Evolutionary conservation across 2,113 vertebrate species (phyloP), one percentile per base, ranked within the genome.

Genomic region (Ammospiza caudacuta): DNA sequence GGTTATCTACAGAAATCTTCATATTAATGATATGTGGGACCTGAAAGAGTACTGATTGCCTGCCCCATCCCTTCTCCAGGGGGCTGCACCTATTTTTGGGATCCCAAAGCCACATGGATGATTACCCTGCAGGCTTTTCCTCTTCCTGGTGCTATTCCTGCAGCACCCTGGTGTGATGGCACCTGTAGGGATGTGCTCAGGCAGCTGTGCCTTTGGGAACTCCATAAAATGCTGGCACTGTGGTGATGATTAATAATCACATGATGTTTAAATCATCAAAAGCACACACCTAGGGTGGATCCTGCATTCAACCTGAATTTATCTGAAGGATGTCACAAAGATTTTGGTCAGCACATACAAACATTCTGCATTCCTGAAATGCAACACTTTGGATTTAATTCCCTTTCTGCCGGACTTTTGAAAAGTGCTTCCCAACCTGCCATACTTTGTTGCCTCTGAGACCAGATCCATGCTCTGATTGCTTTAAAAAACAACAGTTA

Each of bases 141-240:
- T 54, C 72, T 57, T 68, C 88, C 83, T 77, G 44, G 44, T 94
- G 43, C 76, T 92, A 27, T 59, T 92, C 61, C 79, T 81, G 68
- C 73, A 93, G 62, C 85, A 75, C 61, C 80, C 80, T 28, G 73
- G 3, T 78, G 77, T 72, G 93, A 88, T 92, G 75, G 61, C 79
- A 90, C 95, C 82, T 67, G 68, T n/a, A 66, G 78, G 79, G 88
- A 84, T 64, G 61, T 87, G 92, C 80, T 86, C 46, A 72, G 79
- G 83, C 94, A 94, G 88, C 85, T 68, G 85, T 78, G 90, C 94
- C 31, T 22, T 46, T 61, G 83, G 85, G 77, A 94, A 25, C 76
- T 72, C 86, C 35, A 57, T 29, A 37, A 86, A 94, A 83, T 63
- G 72, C 63, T 33, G 18, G 87, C 11, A 25, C 33, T 92, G 69